Conservation (phyloP, 2,888 invertebrate genomes). For the Coecobrya sp. region DNA sequence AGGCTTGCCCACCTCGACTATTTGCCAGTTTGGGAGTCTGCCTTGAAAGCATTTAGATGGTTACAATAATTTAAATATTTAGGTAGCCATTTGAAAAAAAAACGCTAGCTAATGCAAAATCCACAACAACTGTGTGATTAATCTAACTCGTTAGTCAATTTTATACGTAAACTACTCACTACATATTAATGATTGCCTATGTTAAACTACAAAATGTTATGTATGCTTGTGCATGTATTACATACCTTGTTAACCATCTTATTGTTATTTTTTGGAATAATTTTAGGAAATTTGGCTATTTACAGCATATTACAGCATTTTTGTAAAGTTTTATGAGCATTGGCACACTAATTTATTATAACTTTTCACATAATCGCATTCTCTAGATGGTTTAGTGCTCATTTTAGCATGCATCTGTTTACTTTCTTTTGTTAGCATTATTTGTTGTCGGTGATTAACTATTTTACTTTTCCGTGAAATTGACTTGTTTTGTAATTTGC, state of each 20-base stretch:
- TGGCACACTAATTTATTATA: not conserved
- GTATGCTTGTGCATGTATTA: no score
- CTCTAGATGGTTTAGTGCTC: no score
- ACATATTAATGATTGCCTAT: no score
- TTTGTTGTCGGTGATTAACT: not conserved
- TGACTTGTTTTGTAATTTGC: not conserved
- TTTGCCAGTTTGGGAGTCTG: not conserved
- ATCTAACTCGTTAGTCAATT: no score
- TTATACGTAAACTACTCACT: no score
- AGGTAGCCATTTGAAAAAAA: no score
- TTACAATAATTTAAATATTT: not conserved
- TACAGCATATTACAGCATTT: not conserved
- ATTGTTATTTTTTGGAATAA: no score
- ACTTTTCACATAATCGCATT: not conserved
- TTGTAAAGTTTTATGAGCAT: not conserved
- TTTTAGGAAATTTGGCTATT: not conserved
- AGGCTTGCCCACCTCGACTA: not conserved
- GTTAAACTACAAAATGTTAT: no score
- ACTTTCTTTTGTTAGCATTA: not conserved
- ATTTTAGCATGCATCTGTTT: not conserved
- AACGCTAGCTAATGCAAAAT: no score
- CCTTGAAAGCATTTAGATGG: not conserved
- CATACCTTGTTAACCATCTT: no score
- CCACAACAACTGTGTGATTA: no score
- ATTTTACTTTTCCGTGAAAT: slow-evolving; percentile 14